Percentiles rank a stretch among this genome's conserved stretches.
Conservation (phyloP, 2,888 invertebrate genomes). For the Ellobium chinense region DNA sequence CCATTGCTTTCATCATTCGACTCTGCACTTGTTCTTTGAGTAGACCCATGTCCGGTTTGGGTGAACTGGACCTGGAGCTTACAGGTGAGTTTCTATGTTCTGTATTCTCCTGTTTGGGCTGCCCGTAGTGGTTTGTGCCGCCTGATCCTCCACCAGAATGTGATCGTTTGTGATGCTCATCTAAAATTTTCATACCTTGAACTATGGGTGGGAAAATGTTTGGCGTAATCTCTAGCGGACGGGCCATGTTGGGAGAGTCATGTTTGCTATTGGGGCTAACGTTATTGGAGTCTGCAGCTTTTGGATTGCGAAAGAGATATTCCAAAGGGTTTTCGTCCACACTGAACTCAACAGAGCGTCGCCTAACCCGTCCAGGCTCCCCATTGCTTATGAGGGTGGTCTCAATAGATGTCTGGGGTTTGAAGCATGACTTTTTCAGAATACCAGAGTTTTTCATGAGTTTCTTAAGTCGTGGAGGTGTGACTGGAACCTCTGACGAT, state of each 20-base stretch:
- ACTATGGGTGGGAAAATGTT: conserved; percentile 44
- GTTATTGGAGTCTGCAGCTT: conserved; percentile 6
- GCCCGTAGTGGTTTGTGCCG: conserved; percentile 11
- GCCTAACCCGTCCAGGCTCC: background rate
- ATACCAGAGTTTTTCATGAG: background rate
- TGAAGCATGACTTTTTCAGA: background rate
- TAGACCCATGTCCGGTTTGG: conserved; percentile 46
- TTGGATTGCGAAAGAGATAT: conserved; percentile 40
- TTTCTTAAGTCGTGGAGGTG: conserved; percentile 2
- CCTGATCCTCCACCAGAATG: conserved; percentile 12
- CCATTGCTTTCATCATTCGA: conserved; percentile 34
- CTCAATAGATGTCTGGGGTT: background rate
- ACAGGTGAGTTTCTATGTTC: conserved; percentile 44
- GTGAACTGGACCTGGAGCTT: conserved; percentile 40
- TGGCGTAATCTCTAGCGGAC: conserved; percentile 44
- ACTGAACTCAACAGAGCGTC: background rate
- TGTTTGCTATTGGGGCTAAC: background rate
- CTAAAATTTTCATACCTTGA: conserved; percentile 22
- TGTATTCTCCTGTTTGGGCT: conserved; percentile 48
- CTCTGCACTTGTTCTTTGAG: conserved; percentile 47
- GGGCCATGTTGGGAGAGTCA: background rate
- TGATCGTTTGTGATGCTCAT: background rate
- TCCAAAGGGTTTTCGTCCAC: conserved; percentile 27
- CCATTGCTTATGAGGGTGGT: background rate
- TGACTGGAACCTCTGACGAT: background rate